A percentile compares a stretch with the other conserved stretches of the same genome.
Conservation (phyloP, 2,797 vertebrate species). For the Anisognathus igniventris region DNA sequence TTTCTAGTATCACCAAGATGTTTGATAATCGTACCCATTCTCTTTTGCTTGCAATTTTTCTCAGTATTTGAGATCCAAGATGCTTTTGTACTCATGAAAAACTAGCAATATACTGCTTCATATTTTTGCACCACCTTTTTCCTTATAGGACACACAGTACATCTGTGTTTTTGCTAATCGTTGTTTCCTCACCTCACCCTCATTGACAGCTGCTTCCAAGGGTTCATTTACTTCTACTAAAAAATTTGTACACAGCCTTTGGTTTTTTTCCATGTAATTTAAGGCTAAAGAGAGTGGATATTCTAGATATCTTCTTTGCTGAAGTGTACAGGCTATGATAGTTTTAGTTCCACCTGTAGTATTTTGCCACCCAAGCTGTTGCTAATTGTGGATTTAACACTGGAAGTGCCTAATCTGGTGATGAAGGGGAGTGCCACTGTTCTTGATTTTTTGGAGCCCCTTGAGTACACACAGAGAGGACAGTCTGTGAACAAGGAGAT, state of each 20-base stretch:
- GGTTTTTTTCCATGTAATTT: accelerated
- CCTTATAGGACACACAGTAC: not conserved
- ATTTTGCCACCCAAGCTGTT: not conserved
- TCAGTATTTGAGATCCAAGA: not conserved
- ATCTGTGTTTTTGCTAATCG: not conserved
- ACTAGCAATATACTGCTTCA: not conserved
- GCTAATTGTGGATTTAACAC: not conserved
- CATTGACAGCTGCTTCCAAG: not conserved
- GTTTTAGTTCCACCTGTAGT: not conserved
- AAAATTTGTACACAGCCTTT: not conserved
- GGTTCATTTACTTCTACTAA: not conserved
- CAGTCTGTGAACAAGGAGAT: not conserved
- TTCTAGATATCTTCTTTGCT: not conserved
- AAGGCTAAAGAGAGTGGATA: not conserved
- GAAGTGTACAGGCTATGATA: not conserved
- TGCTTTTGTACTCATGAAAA: not conserved
- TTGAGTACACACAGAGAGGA: not conserved
- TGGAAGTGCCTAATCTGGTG: not conserved
- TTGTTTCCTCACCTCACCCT: not conserved
- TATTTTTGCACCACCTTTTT: not conserved
- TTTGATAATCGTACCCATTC: not conserved
- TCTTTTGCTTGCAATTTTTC: not conserved
- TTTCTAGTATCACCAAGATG: not conserved
- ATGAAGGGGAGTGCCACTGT: not conserved
- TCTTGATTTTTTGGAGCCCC: not conserved